Evolutionary conservation across 2,797 vertebrate genomes (phyloP).

Genomic region (Thaleichthys pacificus): DNA sequence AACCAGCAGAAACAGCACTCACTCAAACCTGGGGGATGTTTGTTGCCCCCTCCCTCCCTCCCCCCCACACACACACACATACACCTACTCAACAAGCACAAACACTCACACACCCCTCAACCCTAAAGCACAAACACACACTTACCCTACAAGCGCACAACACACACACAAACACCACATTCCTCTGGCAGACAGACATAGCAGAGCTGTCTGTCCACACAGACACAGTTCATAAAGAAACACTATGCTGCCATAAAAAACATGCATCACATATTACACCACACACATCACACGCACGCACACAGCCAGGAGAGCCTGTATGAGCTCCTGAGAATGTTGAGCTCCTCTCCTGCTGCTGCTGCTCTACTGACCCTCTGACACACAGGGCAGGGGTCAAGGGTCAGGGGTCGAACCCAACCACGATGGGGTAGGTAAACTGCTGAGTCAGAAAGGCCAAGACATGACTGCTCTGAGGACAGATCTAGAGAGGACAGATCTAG

Average conservation of each 20-base stretch:
- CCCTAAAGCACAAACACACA: not conserved
- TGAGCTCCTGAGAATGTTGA: no score
- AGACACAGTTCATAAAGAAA: slow-evolving; percentile 8
- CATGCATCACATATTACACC: not conserved
- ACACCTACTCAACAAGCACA: not conserved
- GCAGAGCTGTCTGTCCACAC: not conserved
- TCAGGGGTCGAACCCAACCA: no score
- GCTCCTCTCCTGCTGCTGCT: no score
- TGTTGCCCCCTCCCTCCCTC: slow-evolving; percentile 3
- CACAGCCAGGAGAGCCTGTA: not conserved
- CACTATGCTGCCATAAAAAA: not conserved
- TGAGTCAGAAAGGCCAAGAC: no score
- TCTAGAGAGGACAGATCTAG: no score
- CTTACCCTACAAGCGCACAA: not conserved
- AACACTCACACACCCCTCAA: not conserved
- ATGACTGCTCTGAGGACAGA: not conserved
- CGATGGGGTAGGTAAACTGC: no score
- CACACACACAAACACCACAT: slow-evolving; percentile 1
- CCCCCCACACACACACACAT: not conserved
- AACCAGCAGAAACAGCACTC: no score
- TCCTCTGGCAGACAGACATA: not conserved
- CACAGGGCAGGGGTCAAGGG: no score
- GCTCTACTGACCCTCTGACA: no score
- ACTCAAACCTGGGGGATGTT: no score
- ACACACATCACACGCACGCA: not conserved